Base-by-base conservation (phyloP, 2,797 vertebrate genomes). In the Gadopsis bispinosus region DNA sequence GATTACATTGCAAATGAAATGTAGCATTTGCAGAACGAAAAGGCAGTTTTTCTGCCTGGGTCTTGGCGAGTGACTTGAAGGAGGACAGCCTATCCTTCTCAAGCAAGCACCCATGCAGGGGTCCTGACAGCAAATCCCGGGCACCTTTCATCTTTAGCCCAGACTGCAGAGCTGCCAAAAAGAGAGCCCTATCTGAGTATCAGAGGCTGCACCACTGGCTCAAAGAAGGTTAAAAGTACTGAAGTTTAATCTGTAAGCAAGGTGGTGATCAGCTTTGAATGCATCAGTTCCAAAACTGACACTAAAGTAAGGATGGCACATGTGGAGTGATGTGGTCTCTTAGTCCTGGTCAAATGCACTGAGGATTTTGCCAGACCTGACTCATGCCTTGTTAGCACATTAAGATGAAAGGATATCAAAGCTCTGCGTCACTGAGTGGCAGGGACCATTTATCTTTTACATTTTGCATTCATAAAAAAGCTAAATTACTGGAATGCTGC, bases 111-210 rank as follows among this genome's bases (percentile, higher is more conserved):
- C 83, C 69, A 39, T 39, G 37, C 37, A 37, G 13, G 59, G 63
- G 53, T 4, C 47, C 19, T 54, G 67, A 77, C 41, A 74, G 72
- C 43, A 16, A 77, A 69, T 71, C 26, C 45, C 47, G 19, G 66
- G 26, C 60, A 76, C 65, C 68, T 73, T 84, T 79, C 56, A 79
- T 84, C 77, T 76, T n/a, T 39, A 64, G 66, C 74, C 68, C n/a
- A 50, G 39, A 73, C 56, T 65, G 76, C 47, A 69, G 71, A 79
- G 63, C 61, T 59, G 63, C 20, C 51, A 59, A 58, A 12, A 62
- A 5, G 2, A 68, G 33, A 68, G 39, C 19, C n/a, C 26, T 19
- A 79, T 56, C 60, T 47, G 59, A 73, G 59, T 70, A 82, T 69
- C 64, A 83, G 33, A 70, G 39, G 16, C 53, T 70, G 56, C 60